phyloP scores from a whole-genome alignment of 2,797 vertebrate genomes.

The Cercopithecus mitis region DNA sequence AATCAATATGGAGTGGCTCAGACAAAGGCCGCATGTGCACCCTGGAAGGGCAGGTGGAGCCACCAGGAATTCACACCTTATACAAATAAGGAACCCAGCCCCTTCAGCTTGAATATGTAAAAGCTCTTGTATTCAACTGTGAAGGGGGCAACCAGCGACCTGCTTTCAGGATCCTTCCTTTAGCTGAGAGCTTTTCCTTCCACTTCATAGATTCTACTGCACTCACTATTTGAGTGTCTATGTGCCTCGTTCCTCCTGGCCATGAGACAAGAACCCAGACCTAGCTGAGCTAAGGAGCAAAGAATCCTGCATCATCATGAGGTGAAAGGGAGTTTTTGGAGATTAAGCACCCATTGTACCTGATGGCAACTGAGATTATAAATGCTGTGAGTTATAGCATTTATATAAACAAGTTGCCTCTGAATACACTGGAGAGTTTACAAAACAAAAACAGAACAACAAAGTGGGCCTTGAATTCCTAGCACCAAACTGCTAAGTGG shows the following conservation, averaged over 20 bases:
- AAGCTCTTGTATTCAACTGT: neutral
- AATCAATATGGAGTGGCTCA: neutral
- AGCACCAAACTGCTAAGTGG: neutral
- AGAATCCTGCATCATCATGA: neutral
- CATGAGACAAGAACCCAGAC: neutral
- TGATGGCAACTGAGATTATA: neutral
- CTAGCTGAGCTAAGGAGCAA: neutral
- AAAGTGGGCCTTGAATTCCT: neutral
- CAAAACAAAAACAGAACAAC: neutral
- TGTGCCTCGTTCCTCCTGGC: neutral
- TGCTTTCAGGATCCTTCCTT: neutral
- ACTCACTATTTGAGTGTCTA: neutral
- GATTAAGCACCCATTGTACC: neutral
- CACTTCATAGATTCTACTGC: neutral
- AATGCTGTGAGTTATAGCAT: neutral
- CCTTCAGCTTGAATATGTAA: neutral
- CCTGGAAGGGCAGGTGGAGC: neutral
- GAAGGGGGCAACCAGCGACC: neutral
- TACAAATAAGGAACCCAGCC: neutral
- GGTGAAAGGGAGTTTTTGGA: neutral
- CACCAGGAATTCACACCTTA: neutral
- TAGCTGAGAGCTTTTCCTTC: neutral
- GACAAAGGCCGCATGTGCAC: neutral
- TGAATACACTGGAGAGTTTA: neutral
- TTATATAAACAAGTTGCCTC: neutral